Base-by-base conservation (phyloP, 2,888 invertebrate species). In the Neoitamus cyanurus region DNA sequence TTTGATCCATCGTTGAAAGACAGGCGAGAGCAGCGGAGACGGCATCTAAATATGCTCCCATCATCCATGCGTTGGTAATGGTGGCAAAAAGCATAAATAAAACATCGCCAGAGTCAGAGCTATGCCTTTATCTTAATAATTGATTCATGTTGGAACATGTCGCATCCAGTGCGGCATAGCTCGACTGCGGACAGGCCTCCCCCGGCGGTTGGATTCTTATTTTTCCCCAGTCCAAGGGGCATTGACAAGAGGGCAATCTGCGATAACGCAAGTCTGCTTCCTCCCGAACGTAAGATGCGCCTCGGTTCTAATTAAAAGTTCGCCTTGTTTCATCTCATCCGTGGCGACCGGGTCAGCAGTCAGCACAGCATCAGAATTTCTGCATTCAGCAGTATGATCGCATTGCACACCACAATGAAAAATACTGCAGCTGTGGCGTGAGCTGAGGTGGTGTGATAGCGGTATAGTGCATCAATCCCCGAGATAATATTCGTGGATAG, bases 311-410 rank as follows among this genome's bases (percentile, higher is more conserved):
- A 70, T 70, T 70, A 70, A 70, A 70, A 70, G 30, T 70, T 70
- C 70, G 70, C 15, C 30, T 31, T 70, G 30, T 70, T 34, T 70
- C 70, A 70, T 31, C 70, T 70, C 13, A 70, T 70, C 70, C 70
- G 70, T 5, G 25, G 58, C 25, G 34, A 70, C 30, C 30, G 70
- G 70, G 58, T 58, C 58, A 58, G 7, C 58, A n/a, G 58, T 42
- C 42, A 42, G 31, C 2, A 31, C 5, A n/a, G n/a, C n/a, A n/a
- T 11, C 37, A 37, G 58, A 58, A 58, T 20, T 58, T 58, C 9
- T 58, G n/a, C n/a, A n/a, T n/a, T n/a, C n/a, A 20, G 25, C 58
- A 58, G 1, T 15, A 9, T 25, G 58, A 58, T 15, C 25, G 9
- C 20, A 58, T 20, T 58, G 58, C 58, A 25, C 0, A 15, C 42